Conservation (phyloP, 2,113 vertebrate genomes). For the Hypocryptadius cinnamomeus region DNA sequence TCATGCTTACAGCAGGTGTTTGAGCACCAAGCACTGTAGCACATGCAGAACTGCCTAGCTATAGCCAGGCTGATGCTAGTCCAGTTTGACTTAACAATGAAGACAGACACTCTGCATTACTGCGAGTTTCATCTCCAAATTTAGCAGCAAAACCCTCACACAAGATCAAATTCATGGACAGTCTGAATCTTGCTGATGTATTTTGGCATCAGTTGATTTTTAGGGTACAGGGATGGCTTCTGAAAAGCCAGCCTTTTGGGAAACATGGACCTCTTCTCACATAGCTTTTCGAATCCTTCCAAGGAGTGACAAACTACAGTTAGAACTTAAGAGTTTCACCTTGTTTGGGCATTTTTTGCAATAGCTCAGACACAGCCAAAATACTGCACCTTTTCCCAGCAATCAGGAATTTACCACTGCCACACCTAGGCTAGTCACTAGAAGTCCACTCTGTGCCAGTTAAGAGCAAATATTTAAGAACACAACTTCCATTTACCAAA, state of each 20-base stretch:
- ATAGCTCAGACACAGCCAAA: background rate
- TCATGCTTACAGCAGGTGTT: rapidly evolving
- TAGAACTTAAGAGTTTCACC: background rate
- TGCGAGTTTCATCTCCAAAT: background rate
- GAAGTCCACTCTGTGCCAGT: background rate
- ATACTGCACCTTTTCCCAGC: background rate
- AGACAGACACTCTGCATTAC: background rate
- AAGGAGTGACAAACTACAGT: background rate
- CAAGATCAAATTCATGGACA: background rate
- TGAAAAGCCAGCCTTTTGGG: background rate
- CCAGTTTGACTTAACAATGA: background rate
- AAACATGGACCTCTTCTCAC: background rate
- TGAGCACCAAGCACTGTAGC: background rate
- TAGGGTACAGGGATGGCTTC: background rate
- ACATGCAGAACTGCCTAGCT: background rate
- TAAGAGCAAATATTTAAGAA: background rate
- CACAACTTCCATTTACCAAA: background rate
- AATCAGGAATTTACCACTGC: background rate
- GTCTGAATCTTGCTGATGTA: background rate
- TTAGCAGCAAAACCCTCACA: background rate
- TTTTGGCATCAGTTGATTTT: background rate
- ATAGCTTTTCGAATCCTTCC: background rate
- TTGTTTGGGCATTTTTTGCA: background rate
- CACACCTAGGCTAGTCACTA: background rate
- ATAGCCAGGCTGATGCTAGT: background rate